phyloP scores from a whole-genome alignment of 2,113 vertebrate species.

The Procavia capensis region DNA sequence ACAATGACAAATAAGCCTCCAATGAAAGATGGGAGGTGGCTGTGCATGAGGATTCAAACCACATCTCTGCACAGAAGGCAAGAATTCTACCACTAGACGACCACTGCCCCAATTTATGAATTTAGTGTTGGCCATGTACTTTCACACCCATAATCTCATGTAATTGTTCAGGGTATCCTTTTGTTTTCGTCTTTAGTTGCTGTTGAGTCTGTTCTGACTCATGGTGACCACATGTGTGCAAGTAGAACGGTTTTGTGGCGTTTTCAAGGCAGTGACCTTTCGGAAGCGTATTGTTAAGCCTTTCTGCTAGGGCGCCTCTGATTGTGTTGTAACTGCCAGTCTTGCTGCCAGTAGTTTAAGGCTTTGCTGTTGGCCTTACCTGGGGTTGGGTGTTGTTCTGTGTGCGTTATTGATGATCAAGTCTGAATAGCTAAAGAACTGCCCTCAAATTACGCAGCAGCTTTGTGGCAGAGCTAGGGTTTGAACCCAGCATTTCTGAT shows the following conservation, averaged over 20 bases:
- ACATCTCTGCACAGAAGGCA: neutral
- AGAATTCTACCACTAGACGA: neutral
- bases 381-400: neutral
- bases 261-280: neutral
- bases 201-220: neutral
- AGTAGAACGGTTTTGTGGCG: neutral
- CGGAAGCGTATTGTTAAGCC: too few species aligned
- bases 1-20: neutral
- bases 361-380: neutral
- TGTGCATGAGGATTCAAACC: neutral
- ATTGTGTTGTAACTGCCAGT: neutral
- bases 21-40: neutral
- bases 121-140: neutral
- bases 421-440: neutral
- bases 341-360: neutral
- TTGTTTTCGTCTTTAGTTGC: neutral
- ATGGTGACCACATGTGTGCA: neutral
- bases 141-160: neutral
- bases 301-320: neutral
- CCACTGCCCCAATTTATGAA: neutral
- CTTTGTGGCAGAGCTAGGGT: neutral
- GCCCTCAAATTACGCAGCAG: neutral
- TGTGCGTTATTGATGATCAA: neutral
- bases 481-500: conserved; percentile 4
- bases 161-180: neutral